These are phyloP conservation scores for Parnassius orleans DNA, from an alignment of 2,888 invertebrate species.

Conservation along the genomic window DNA sequence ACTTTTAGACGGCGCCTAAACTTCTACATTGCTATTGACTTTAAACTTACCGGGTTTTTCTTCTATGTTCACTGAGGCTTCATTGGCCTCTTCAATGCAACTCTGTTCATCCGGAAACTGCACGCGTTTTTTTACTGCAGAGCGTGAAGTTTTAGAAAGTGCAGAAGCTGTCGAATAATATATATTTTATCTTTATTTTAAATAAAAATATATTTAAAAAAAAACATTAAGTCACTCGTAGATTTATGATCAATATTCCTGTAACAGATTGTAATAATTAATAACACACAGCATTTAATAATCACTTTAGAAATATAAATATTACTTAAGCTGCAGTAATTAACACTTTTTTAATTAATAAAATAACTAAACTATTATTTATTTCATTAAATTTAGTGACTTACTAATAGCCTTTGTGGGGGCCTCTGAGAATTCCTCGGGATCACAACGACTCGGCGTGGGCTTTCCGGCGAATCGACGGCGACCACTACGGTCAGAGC, in stretches of 20 bases:
- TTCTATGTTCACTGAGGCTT: slow-evolving; percentile 40
- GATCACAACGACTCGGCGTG: slow-evolving; percentile 63
- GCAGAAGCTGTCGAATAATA: slow-evolving; percentile 58
- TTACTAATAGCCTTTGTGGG: slow-evolving; percentile 59
- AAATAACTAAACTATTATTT: slow-evolving; percentile 5
- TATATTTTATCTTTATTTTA: too few relatives aligned
- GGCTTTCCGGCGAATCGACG: slow-evolving; percentile 63
- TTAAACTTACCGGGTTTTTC: slow-evolving; percentile 49
- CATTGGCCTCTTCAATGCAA: slow-evolving; percentile 63
- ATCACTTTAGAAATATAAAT: too few relatives aligned
- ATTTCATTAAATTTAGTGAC: slow-evolving; percentile 29
- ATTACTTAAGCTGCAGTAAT: too few relatives aligned
- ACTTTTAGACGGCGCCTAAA: too few relatives aligned
- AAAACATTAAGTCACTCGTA: too few relatives aligned
- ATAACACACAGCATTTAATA: too few relatives aligned
- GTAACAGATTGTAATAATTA: too few relatives aligned
- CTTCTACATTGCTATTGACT: too few relatives aligned
- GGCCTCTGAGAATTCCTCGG: slow-evolving; percentile 69
- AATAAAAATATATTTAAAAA: too few relatives aligned
- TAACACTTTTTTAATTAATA: too few relatives aligned
- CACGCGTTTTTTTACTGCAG: slow-evolving; percentile 83
- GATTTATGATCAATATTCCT: too few relatives aligned
- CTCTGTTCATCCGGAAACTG: slow-evolving; percentile 84
- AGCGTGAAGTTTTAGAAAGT: slow-evolving; percentile 65
- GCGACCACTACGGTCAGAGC: slow-evolving; percentile 76